Conservation (phyloP, 2,113 vertebrate genomes). For the Girardinichthys multiradiatus region DNA sequence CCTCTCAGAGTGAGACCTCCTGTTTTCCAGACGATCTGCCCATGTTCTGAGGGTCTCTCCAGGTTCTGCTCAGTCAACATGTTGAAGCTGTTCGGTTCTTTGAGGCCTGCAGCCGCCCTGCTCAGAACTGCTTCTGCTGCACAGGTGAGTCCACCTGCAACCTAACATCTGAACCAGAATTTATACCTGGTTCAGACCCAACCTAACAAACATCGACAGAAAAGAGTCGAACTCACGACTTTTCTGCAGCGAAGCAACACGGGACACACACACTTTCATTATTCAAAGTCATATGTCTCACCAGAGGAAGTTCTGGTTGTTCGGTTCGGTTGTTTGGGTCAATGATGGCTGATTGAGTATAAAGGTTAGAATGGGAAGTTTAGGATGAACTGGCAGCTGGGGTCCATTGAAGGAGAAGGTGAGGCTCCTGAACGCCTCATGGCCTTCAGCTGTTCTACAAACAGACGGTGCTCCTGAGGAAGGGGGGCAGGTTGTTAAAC, state of each 20-base stretch:
- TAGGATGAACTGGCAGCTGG: slow-evolving; percentile 24
- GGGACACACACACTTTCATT: background rate
- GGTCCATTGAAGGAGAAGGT: background rate
- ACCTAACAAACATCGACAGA: background rate
- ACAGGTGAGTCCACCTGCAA: slow-evolving; percentile 51
- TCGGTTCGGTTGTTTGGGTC: background rate
- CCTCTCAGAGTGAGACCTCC: slow-evolving; percentile 21
- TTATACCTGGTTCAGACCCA: too few species aligned
- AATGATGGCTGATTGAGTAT: slow-evolving; percentile 21
- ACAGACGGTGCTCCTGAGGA: background rate
- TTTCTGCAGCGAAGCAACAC: background rate
- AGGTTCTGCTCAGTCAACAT: slow-evolving; percentile 18
- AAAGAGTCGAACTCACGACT: background rate
- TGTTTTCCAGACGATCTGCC: background rate
- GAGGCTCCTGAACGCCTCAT: background rate
- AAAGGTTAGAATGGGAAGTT: slow-evolving; percentile 23
- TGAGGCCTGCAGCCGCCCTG: slow-evolving; percentile 18
- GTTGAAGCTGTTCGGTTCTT: slow-evolving; percentile 22
- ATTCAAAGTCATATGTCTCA: background rate
- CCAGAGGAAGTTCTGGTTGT: background rate
- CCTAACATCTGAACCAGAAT: background rate
- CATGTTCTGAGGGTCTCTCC: background rate
- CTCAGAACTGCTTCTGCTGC: slow-evolving; percentile 11
- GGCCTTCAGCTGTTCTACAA: background rate
- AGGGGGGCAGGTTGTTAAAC: too few species aligned